Conservation (phyloP, 2,113 vertebrate genomes). For the Sturnira hondurensis region DNA sequence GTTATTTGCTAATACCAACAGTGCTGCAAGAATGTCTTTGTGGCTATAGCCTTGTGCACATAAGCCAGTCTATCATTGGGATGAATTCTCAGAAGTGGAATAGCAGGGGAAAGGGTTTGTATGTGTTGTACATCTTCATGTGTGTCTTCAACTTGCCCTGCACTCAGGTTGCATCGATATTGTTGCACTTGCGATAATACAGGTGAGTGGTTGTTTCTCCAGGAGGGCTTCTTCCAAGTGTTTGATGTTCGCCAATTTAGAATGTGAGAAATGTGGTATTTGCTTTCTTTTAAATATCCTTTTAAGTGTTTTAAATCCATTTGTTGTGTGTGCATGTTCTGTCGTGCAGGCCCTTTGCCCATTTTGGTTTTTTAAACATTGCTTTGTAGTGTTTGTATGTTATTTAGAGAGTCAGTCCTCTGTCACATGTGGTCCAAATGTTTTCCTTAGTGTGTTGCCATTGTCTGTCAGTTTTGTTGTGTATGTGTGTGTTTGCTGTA, state of each 20-base stretch:
- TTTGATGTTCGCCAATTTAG: background rate
- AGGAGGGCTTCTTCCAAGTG: background rate
- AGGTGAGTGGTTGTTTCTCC: background rate
- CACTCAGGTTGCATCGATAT: background rate
- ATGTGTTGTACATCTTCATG: background rate
- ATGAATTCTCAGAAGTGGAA: background rate
- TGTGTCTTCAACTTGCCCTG: background rate
- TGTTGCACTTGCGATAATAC: background rate
- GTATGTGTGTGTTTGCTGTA: background rate
- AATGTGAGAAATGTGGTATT: background rate
- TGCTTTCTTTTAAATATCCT: background rate
- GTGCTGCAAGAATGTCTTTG: background rate
- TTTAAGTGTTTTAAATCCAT: background rate
- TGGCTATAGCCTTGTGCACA: background rate
- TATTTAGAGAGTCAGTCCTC: background rate
- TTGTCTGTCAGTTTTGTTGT: background rate
- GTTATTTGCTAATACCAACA: background rate
- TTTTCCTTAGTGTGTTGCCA: background rate
- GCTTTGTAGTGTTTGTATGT: background rate
- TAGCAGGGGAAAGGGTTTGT: background rate
- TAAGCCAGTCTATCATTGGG: background rate
- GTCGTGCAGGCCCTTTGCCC: background rate
- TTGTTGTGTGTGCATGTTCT: background rate
- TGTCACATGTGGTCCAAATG: background rate
- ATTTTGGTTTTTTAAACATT: background rate